phyloP scores from a whole-genome alignment of 2,797 vertebrate species.

The Bradypus variegatus region DNA sequence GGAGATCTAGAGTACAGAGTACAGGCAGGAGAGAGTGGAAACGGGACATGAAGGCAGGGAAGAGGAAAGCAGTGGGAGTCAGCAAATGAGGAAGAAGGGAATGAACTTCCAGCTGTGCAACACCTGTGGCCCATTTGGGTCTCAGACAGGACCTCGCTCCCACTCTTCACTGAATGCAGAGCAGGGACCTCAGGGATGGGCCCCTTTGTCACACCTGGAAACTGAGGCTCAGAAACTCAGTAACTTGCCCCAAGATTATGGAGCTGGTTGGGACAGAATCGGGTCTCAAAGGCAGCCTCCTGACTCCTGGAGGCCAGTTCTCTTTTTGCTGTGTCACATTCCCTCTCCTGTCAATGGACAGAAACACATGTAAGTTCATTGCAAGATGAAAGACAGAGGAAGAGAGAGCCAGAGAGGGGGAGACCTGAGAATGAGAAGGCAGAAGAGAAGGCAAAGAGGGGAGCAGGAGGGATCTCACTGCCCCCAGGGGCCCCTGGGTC shows the following conservation, averaged over 20 bases:
- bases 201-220: background rate
- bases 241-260: background rate
- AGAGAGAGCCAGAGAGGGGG: background rate
- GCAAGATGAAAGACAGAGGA: background rate
- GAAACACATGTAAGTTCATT: fast-evolving
- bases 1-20: too few relatives aligned
- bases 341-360: background rate
- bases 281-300: background rate
- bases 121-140: background rate
- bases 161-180: background rate
- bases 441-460: too few relatives aligned
- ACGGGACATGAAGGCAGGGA: background rate
- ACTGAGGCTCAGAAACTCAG: background rate
- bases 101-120: background rate
- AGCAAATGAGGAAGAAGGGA: background rate
- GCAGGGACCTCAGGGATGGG: background rate
- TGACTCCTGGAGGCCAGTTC: background rate
- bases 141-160: background rate
- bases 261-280: background rate
- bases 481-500: background rate
- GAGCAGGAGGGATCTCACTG: too few relatives aligned
- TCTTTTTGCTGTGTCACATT: too few relatives aligned
- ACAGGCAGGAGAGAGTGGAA: background rate
- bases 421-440: background rate
- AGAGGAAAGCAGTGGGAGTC: background rate